A percentile compares a stretch with the other conserved stretches of the same genome.
Evolutionary conservation across 2,888 invertebrate genomes (phyloP).

Genomic region (Halictus ligatus): DNA sequence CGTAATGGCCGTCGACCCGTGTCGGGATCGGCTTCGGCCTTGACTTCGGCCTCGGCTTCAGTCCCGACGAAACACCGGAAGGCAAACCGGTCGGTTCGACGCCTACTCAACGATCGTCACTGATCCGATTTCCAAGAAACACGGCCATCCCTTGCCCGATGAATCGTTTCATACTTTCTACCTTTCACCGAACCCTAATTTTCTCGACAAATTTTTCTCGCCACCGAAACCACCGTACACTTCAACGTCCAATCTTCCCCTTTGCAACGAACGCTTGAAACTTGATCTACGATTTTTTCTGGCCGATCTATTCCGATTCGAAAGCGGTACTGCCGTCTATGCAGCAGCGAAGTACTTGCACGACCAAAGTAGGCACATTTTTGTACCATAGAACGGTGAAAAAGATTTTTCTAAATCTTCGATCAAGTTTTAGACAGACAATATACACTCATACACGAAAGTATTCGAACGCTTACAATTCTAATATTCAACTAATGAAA

Average conservation of each 20-base stretch:
- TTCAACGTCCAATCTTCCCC: not conserved
- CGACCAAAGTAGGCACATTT: no score
- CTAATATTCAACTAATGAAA: no score
- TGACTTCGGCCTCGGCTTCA: not conserved
- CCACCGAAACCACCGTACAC: not conserved
- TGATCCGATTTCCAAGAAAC: not conserved
- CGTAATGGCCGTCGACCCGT: slow-evolving; percentile 52
- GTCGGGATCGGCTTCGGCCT: not conserved
- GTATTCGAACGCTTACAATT: no score
- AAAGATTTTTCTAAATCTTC: no score
- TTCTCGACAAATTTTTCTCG: not conserved
- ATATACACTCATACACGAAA: no score
- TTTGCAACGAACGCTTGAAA: not conserved
- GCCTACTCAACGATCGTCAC: slow-evolving; percentile 14
- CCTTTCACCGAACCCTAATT: not conserved
- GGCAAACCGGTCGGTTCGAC: slow-evolving; percentile 29
- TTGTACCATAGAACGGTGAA: no score
- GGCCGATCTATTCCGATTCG: not conserved
- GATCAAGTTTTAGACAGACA: no score
- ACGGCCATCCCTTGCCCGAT: no score
- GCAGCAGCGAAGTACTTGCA: no score
- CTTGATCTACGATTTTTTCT: not conserved
- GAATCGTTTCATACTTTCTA: not conserved
- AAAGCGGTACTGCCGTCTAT: no score
- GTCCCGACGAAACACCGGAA: slow-evolving; percentile 11